Percentiles rank a stretch among this genome's conserved stretches.
phyloP scores from a whole-genome alignment of 2,797 vertebrate species.

The Microctenopoma stevenorrisi region DNA sequence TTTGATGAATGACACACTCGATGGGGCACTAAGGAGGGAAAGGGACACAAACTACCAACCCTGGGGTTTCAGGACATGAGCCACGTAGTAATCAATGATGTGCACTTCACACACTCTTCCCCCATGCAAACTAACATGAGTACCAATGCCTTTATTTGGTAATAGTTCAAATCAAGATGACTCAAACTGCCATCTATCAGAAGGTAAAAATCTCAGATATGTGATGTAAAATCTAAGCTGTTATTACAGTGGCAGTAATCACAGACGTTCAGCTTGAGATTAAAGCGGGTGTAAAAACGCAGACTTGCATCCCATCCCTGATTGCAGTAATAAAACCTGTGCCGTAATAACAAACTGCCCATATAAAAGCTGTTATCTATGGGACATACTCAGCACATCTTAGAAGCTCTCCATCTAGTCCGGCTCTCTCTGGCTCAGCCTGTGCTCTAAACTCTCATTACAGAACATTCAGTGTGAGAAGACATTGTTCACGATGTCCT shows the following conservation, averaged over 20 bases:
- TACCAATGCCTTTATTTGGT: neutral
- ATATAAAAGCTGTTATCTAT: constrained; percentile 73
- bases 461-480: constrained; percentile 4
- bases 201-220: constrained; percentile 23
- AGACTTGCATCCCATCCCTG: constrained; percentile 67
- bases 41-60: too few relatives aligned
- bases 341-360: constrained; percentile 71
- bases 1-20: too few relatives aligned
- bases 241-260: constrained; percentile 58
- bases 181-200: neutral
- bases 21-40: too few relatives aligned
- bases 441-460: constrained; percentile 16
- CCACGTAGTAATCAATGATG: constrained; percentile 5
- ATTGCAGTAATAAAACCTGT: constrained; percentile 73
- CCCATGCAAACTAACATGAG: neutral
- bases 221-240: constrained; percentile 53
- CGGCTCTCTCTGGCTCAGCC: constrained; percentile 16
- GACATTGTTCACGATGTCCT: neutral
- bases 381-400: constrained; percentile 75
- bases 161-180: neutral
- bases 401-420: constrained; percentile 33
- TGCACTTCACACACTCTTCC: constrained; percentile 3
- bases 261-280: constrained; percentile 65
- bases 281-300: constrained; percentile 67
- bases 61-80: neutral